Percentiles rank a stretch among this genome's conserved stretches.
These are phyloP conservation scores for Pyrgus malvae DNA, from an alignment of 2,888 invertebrate species.

Conservation along the genomic window DNA sequence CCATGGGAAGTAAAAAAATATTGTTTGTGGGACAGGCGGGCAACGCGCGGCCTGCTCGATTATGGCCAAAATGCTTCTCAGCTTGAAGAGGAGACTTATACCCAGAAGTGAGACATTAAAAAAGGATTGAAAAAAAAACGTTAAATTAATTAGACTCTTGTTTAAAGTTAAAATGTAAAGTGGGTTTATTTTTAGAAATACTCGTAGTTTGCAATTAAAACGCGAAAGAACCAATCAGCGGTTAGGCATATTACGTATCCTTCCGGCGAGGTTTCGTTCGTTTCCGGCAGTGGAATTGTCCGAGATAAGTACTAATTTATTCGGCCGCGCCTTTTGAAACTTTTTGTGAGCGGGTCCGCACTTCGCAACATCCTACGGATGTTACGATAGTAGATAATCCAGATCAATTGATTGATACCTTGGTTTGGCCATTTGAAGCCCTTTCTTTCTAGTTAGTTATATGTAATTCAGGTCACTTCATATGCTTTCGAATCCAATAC, in stretches of 20 bases:
- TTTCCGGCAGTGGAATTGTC: conserved; percentile 26
- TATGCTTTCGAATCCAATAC: too few species aligned
- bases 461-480: too few species aligned
- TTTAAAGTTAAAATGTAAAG: too few species aligned
- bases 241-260: conserved; percentile 16
- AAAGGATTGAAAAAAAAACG: too few species aligned
- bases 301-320: conserved; percentile 25
- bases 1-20: too few species aligned
- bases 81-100: too few species aligned
- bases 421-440: neutral
- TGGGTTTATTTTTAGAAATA: too few species aligned
- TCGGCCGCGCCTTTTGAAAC: conserved; percentile 11
- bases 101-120: too few species aligned
- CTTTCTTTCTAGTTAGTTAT: neutral
- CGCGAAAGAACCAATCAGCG: conserved; percentile 8
- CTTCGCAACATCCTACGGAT: conserved; percentile 1
- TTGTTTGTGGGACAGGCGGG: too few species aligned
- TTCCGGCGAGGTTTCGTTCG: conserved; percentile 17
- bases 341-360: conserved; percentile 16
- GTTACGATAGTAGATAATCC: neutral
- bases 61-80: too few species aligned
- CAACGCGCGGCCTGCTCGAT: too few species aligned
- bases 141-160: too few species aligned
- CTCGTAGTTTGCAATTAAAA: conserved; percentile 11
- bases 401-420: neutral